Conservation (phyloP, 2,113 vertebrate species). For the Pelusios castaneus region DNA sequence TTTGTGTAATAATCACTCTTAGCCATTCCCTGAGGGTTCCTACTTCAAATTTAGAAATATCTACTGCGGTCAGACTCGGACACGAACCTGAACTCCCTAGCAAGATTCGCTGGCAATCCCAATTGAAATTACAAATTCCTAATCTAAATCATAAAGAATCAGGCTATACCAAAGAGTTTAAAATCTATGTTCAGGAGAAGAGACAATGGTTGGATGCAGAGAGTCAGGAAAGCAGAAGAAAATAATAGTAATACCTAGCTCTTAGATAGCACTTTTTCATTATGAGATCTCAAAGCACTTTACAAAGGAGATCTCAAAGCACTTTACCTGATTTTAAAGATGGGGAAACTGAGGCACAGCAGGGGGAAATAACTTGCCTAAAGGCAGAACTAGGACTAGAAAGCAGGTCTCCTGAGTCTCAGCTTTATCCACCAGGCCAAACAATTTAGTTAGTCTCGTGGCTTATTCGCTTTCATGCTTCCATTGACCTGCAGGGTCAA, state of each 20-base stretch:
- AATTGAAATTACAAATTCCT: too few species aligned
- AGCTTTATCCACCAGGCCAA: not conserved
- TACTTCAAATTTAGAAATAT: too few species aligned
- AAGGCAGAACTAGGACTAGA: not conserved
- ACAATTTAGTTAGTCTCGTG: not conserved
- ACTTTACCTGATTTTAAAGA: not conserved
- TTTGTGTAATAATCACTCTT: too few species aligned
- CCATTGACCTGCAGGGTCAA: not conserved
- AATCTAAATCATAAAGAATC: too few species aligned
- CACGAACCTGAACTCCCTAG: too few species aligned
- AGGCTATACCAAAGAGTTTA: too few species aligned
- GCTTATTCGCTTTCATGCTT: not conserved
- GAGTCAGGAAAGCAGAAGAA: not conserved
- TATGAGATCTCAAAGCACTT: not conserved
- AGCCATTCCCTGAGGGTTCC: too few species aligned
- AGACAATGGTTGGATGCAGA: not conserved
- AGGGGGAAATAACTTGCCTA: not conserved
- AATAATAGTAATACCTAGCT: too few species aligned
- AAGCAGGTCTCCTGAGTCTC: not conserved
- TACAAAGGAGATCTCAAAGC: not conserved
- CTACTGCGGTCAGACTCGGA: too few species aligned
- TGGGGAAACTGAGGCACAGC: not conserved
- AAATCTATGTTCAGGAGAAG: not conserved
- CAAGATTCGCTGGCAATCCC: too few species aligned
- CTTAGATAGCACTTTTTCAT: too few species aligned